A percentile compares a stretch with the other conserved stretches of the same genome.
phyloP scores from a whole-genome alignment of 2,113 vertebrate species.

The Urocynchramus pylzowi region DNA sequence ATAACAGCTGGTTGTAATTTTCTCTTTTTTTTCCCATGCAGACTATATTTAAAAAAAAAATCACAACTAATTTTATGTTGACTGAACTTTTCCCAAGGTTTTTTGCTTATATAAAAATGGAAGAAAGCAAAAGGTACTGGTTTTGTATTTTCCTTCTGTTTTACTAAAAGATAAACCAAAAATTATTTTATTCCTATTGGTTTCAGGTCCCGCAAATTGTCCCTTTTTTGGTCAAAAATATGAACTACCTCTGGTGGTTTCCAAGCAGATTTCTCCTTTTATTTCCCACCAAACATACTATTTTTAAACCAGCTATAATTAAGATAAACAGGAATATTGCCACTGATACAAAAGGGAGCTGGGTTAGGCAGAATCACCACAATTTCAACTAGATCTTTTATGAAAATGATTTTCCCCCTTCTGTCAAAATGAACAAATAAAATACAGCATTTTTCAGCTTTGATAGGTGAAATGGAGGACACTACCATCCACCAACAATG shows the following conservation, averaged over 20 bases:
- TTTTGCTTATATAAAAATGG: background rate
- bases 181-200: background rate
- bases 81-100: background rate
- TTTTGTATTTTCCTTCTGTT: background rate
- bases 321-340: slow-evolving; percentile 6
- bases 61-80: background rate
- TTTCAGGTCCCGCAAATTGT: background rate
- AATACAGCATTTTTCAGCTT: background rate
- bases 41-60: background rate
- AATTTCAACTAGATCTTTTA: background rate
- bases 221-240: background rate
- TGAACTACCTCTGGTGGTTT: background rate
- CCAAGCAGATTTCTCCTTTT: background rate
- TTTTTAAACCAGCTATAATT: background rate
- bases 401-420: background rate
- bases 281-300: background rate
- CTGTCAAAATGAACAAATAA: background rate
- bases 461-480: background rate
- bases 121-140: background rate
- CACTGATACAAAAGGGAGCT: background rate
- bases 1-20: background rate
- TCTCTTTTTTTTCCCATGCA: background rate
- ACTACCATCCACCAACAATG: background rate
- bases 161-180: background rate
- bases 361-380: background rate